phyloP scores from a whole-genome alignment of 2,888 invertebrate species.

The Oscheius sp. region DNA sequence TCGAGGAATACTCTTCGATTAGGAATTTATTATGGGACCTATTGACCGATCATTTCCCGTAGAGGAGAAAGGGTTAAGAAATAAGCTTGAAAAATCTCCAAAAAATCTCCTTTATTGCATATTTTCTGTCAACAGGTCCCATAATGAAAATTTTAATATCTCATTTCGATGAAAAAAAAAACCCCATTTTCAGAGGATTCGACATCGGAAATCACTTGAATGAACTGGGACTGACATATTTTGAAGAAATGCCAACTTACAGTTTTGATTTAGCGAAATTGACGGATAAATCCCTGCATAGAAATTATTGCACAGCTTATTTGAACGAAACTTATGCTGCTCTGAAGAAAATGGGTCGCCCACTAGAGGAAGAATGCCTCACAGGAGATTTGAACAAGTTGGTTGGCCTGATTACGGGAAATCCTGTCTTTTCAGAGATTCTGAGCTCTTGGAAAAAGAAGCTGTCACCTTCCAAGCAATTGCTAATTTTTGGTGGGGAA shows the following conservation, averaged over 20 bases:
- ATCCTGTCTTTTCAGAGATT: constrained; percentile 4
- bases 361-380: background rate
- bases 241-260: constrained; percentile 49
- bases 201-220: constrained; percentile 61
- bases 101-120: background rate
- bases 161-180: too few relatives aligned
- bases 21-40: too few relatives aligned
- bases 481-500: constrained; percentile 26
- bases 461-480: constrained; percentile 21
- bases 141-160: too few relatives aligned
- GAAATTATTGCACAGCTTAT: constrained; percentile 51
- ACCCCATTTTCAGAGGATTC: constrained; percentile 59
- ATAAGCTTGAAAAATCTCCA: background rate
- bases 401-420: background rate
- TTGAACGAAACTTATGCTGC: constrained; percentile 54
- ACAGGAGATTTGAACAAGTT: constrained; percentile 26
- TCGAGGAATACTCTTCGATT: background rate
- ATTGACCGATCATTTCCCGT: too few relatives aligned
- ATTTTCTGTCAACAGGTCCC: too few relatives aligned
- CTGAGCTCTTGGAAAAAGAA: background rate
- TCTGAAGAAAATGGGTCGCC: background rate
- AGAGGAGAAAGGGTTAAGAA: too few relatives aligned
- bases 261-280: constrained; percentile 50
- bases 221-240: constrained; percentile 56
- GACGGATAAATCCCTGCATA: constrained; percentile 43